Conservation (phyloP, 2,888 invertebrate species). For the Aquatica leii region DNA sequence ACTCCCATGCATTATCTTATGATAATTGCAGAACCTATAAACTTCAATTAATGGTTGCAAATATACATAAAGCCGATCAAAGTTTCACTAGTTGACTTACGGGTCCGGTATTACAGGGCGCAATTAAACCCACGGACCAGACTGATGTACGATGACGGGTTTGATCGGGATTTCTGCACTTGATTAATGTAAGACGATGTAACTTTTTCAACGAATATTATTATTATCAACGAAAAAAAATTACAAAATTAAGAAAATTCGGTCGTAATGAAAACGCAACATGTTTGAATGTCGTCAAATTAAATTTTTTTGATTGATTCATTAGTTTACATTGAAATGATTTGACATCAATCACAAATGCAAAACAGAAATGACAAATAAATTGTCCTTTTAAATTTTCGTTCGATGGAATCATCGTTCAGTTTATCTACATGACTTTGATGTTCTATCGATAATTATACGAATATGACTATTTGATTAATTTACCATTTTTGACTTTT, state of each 20-base stretch:
- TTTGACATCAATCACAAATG: slow-evolving; percentile 23
- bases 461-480: slow-evolving; percentile 18
- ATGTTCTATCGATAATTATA: slow-evolving; percentile 22
- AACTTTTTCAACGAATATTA: slow-evolving; percentile 36
- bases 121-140: slow-evolving; percentile 61
- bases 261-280: slow-evolving; percentile 9
- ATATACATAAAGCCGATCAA: slow-evolving; percentile 61
- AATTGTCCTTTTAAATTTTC: slow-evolving; percentile 21
- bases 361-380: slow-evolving; percentile 18
- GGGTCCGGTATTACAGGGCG: slow-evolving; percentile 56
- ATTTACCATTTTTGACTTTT: slow-evolving; percentile 16
- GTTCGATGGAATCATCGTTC: slow-evolving; percentile 12
- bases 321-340: slow-evolving; percentile 14
- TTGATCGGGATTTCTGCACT: slow-evolving; percentile 53
- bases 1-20: slow-evolving; percentile 61
- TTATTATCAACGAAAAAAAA: slow-evolving; percentile 17
- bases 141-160: slow-evolving; percentile 59
- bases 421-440: slow-evolving; percentile 18
- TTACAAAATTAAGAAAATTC: neutral
- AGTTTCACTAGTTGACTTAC: slow-evolving; percentile 59
- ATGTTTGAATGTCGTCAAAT: slow-evolving; percentile 11
- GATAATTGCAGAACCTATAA: slow-evolving; percentile 61
- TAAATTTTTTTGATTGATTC: slow-evolving; percentile 17
- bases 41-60: slow-evolving; percentile 61
- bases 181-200: slow-evolving; percentile 49